Evolutionary conservation across 1,140 invertebrate species (phyloP).

Genomic region (Polypedilum pembai): DNA sequence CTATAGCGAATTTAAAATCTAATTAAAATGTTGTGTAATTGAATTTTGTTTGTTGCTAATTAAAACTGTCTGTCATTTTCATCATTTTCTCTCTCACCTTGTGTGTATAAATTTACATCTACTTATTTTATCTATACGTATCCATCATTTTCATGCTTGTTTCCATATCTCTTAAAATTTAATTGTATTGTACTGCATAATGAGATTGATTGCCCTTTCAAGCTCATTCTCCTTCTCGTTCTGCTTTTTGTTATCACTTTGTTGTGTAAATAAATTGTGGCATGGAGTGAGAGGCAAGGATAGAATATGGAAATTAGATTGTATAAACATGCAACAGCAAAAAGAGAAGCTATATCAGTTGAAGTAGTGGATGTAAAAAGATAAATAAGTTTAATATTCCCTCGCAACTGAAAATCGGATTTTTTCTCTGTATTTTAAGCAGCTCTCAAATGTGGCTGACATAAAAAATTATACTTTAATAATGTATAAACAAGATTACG

Average conservation of each 20-base stretch:
- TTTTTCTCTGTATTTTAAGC: too few species aligned
- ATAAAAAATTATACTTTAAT: too few species aligned
- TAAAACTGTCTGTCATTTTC: background rate
- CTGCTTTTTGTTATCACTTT: background rate
- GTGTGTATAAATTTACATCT: background rate
- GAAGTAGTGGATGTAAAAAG: too few species aligned
- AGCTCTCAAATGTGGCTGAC: too few species aligned
- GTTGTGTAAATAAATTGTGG: background rate
- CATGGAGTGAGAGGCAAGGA: background rate
- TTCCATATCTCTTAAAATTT: too few species aligned
- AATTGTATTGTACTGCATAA: background rate
- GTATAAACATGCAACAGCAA: too few species aligned
- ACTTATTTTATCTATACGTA: background rate
- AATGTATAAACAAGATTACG: too few species aligned
- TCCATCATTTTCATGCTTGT: too few species aligned
- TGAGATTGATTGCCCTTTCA: conserved; percentile 3
- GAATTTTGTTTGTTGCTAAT: conserved; percentile 9
- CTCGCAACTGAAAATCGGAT: too few species aligned
- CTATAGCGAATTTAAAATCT: background rate
- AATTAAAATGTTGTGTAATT: background rate
- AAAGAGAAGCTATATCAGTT: too few species aligned
- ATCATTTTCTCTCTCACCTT: background rate
- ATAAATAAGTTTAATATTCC: too few species aligned
- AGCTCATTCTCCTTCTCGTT: background rate
- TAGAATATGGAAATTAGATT: background rate